Evolutionary conservation across 2,888 invertebrate species (phyloP).

Genomic region (Temnothorax unifasciatus): DNA sequence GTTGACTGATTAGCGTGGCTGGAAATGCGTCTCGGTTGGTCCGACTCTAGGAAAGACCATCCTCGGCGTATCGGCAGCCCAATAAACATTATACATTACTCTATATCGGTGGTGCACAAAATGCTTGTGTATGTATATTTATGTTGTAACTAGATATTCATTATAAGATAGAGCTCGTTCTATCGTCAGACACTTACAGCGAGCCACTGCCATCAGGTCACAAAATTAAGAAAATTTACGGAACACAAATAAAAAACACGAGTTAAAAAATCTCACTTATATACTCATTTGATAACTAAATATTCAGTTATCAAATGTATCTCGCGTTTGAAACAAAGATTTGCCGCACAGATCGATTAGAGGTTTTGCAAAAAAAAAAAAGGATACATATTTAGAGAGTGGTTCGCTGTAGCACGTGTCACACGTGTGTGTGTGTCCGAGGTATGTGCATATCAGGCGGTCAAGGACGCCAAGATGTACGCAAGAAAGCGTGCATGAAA

Average conservation of each 20-base stretch:
- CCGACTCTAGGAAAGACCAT: slow-evolving; percentile 46
- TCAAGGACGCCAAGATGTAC: slow-evolving; percentile 69
- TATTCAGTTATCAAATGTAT: neutral
- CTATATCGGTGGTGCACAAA: slow-evolving; percentile 84
- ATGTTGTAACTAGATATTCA: slow-evolving; percentile 85
- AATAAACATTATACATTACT: slow-evolving; percentile 79
- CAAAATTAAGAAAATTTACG: neutral
- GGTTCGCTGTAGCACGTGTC: slow-evolving; percentile 80
- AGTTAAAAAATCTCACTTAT: neutral
- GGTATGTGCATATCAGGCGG: slow-evolving; percentile 76
- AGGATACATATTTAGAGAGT: slow-evolving; percentile 30
- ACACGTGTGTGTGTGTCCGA: slow-evolving; percentile 83
- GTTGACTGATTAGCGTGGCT: slow-evolving; percentile 79
- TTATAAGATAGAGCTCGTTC: slow-evolving; percentile 73
- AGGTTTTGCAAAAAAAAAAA: neutral
- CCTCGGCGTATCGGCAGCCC: slow-evolving; percentile 78
- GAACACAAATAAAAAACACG: neutral
- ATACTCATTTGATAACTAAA: neutral
- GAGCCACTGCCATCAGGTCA: slow-evolving; percentile 65
- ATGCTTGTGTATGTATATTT: slow-evolving; percentile 86
- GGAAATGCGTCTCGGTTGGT: slow-evolving; percentile 76
- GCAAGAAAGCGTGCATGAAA: slow-evolving; percentile 83
- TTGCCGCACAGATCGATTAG: neutral
- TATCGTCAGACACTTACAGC: slow-evolving; percentile 79
- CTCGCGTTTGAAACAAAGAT: neutral